Base-by-base conservation (phyloP, 2,888 invertebrate genomes). In the Diplolepis rosae region DNA sequence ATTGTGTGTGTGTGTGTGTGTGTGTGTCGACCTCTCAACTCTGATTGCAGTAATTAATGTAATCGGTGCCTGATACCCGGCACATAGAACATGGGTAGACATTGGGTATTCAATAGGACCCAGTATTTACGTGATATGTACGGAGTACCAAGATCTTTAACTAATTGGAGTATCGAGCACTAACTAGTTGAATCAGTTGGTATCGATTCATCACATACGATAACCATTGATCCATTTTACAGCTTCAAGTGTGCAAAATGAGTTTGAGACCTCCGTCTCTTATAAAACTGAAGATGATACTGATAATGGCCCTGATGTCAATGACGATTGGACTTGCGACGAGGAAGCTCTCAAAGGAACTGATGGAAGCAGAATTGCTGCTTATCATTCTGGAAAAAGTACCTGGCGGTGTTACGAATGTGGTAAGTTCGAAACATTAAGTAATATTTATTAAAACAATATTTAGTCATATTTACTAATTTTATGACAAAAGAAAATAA, bases 221-320 rank as follows among this genome's bases (percentile, higher is more conserved):
- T 56, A 32, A 18, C 22, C 32, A 56, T 51, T 51, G n/a, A 48
- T 65, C 65, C 7, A 39, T 65, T 51, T 70, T 61, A 24, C 54
- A 88, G 88, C 88, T 15, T 88, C 88, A 50, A 88, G 85, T 72
- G 87, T 88, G 35, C 89, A 88, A 73, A 89, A 89, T 74, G 89
- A 89, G 76, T 89, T 88, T 71, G 87, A 89, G 78, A 84, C 87
- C 9, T 86, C 87, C 39, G 88, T 88, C 28, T 81, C 86, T 24
- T 86, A 86, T 52, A 87, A 86, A 73, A 84, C 77, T 13, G 85
- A 86, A 50, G 87, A 86, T 11, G 88, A 88, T 68, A 84, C 86
- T 24, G 87, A 88, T 75, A 84, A 85, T 68, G 85, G 83, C 28
- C 87, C 84, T 4, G 88, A 88, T 68, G 82, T 81, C 11, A 86